Evolutionary conservation across 2,113 vertebrate species (phyloP).

Genomic region (Corvus cornix): DNA sequence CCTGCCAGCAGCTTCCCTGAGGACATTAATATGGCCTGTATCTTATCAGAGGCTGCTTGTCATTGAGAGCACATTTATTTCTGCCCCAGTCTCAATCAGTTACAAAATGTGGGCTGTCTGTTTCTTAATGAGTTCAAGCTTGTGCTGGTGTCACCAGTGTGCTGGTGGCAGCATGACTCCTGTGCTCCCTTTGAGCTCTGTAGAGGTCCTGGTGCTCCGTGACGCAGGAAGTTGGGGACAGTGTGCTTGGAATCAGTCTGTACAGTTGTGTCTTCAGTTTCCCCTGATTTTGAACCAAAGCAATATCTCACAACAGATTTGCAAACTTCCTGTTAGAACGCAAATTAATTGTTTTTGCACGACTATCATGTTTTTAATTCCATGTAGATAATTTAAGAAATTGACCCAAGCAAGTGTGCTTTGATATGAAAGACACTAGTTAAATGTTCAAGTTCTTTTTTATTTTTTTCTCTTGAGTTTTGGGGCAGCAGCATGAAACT

Average conservation of each 20-base stretch:
- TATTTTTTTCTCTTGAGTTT: background rate
- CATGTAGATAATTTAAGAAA: background rate
- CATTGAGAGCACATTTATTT: background rate
- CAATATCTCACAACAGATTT: background rate
- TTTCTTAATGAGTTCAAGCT: background rate
- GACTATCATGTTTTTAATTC: background rate
- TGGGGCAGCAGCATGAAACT: background rate
- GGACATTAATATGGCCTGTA: accelerated
- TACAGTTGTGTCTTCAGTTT: accelerated
- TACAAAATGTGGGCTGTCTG: background rate
- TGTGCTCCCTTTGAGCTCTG: background rate
- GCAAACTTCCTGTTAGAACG: background rate
- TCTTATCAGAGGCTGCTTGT: background rate
- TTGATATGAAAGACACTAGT: background rate
- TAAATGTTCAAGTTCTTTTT: background rate
- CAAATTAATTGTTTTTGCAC: background rate
- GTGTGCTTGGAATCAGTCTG: background rate
- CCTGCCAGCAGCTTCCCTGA: background rate
- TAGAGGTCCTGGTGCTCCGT: background rate
- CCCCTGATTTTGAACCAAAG: background rate
- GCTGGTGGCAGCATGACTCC: background rate
- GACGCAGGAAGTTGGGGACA: accelerated
- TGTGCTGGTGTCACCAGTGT: background rate
- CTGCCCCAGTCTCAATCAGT: background rate
- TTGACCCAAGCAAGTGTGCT: background rate